phyloP scores from a whole-genome alignment of 2,888 invertebrate genomes.

The Rosalia funebris region DNA sequence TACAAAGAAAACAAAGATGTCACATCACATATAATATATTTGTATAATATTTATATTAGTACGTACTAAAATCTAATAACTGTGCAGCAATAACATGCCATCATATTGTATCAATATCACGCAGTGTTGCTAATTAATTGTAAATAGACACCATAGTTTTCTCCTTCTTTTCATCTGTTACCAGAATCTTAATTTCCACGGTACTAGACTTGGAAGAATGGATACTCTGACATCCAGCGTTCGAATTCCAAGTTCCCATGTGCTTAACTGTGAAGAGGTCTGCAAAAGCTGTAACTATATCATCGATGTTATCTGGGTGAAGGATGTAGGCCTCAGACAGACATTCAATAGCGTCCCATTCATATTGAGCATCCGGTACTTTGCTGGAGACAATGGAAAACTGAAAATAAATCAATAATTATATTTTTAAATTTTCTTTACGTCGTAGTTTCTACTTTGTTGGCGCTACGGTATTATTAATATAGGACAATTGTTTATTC shows the following conservation, averaged over 20 bases:
- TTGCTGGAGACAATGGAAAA: slow-evolving; percentile 7
- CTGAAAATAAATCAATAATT: not conserved
- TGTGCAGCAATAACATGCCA: no score
- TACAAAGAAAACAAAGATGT: no score
- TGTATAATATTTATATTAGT: no score
- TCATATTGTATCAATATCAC: no score
- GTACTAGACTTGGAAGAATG: no score
- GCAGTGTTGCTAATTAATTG: no score
- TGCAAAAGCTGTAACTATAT: not conserved
- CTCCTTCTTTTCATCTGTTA: not conserved
- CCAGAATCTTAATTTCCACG: not conserved
- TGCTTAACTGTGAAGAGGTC: slow-evolving; percentile 2
- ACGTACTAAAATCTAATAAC: no score
- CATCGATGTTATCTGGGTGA: not conserved
- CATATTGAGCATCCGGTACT: slow-evolving; percentile 9
- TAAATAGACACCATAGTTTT: no score
- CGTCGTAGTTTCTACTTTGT: not conserved
- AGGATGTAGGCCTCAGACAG: slow-evolving; percentile 12
- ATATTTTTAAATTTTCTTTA: not conserved
- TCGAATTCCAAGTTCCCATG: not conserved
- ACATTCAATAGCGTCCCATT: slow-evolving; percentile 13
- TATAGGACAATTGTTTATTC: no score
- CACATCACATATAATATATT: no score
- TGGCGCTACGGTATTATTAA: no score
- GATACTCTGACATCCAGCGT: slow-evolving; percentile 7